Conservation (phyloP, 1,140 invertebrate genomes). For the Drosophila pandora region DNA sequence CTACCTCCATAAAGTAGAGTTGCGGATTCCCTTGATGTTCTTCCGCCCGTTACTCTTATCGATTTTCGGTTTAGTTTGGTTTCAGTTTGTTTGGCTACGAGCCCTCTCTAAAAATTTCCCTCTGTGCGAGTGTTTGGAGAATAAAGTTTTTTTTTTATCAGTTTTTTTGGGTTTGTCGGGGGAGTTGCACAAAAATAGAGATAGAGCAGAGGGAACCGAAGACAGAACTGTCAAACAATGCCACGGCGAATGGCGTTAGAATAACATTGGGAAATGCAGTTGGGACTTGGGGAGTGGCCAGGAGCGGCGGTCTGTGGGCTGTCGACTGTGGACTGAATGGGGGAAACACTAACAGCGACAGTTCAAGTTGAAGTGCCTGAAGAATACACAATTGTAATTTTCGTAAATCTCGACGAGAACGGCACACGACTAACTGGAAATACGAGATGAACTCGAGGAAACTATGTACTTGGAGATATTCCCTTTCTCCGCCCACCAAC, state of each 20-base stretch:
- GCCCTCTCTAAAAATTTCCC: constrained; percentile 5
- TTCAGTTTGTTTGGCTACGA: constrained; percentile 43
- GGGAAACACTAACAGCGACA: constrained; percentile 44
- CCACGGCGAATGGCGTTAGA: constrained; percentile 66
- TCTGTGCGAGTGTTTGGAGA: constrained; percentile 20
- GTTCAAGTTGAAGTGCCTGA: constrained; percentile 72
- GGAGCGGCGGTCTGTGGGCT: neutral
- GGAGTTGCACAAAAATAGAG: constrained; percentile 1
- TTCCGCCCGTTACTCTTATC: constrained; percentile 66
- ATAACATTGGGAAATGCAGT: constrained; percentile 74
- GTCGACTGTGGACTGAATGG: neutral
- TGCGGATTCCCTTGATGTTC: constrained; percentile 23
- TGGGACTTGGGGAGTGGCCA: constrained; percentile 12
- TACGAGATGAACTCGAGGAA: constrained; percentile 35
- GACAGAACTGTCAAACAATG: constrained; percentile 71
- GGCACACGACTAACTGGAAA: constrained; percentile 32
- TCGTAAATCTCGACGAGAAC: constrained; percentile 64
- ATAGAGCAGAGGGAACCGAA: constrained; percentile 11
- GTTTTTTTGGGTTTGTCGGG: constrained; percentile 20
- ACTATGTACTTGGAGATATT: constrained; percentile 19
- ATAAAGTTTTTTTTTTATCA: constrained; percentile 48
- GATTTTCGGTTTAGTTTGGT: constrained; percentile 66
- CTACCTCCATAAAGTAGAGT: constrained; percentile 1
- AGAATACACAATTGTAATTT: constrained; percentile 77
- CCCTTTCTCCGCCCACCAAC: constrained; percentile 1